These are phyloP conservation scores for Uria lomvia DNA, from an alignment of 2,113 vertebrate species.

Conservation along the genomic window DNA sequence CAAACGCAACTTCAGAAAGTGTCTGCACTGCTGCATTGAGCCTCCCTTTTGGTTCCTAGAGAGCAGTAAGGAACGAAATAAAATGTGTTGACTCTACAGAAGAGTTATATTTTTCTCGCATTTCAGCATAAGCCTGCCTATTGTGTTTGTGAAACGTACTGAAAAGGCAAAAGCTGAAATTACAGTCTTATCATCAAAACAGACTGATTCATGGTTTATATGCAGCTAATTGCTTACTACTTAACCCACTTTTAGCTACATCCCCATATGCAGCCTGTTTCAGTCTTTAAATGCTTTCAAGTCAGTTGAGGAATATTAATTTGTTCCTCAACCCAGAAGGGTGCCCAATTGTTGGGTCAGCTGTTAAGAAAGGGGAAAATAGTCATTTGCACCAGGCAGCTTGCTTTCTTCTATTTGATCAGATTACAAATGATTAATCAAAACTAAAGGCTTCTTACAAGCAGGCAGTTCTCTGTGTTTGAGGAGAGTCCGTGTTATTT, in stretches of 20 bases:
- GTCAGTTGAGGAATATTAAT: background rate
- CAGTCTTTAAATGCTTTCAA: background rate
- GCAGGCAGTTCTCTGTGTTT: background rate
- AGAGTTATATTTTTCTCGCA: background rate
- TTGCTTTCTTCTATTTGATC: slow-evolving; percentile 30
- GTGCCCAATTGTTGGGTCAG: background rate
- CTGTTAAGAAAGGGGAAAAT: background rate
- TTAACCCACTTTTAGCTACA: slow-evolving; percentile 23
- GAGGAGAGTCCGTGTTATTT: background rate
- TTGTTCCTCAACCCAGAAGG: background rate
- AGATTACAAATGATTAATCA: slow-evolving; percentile 13
- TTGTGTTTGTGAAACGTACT: background rate
- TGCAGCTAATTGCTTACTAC: slow-evolving; percentile 20
- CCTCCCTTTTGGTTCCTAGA: background rate
- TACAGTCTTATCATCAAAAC: background rate
- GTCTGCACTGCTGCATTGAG: background rate
- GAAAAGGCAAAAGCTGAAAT: slow-evolving; percentile 44
- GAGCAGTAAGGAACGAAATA: background rate
- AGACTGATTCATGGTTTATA: slow-evolving; percentile 26
- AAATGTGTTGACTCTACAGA: background rate
- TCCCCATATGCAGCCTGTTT: background rate
- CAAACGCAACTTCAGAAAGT: background rate
- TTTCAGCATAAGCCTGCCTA: background rate
- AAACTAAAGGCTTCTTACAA: background rate
- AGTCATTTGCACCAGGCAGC: background rate